A percentile compares a stretch with the other conserved stretches of the same genome.
Conservation (phyloP, 2,113 vertebrate species). For the Coryphaenoides rupestris region DNA sequence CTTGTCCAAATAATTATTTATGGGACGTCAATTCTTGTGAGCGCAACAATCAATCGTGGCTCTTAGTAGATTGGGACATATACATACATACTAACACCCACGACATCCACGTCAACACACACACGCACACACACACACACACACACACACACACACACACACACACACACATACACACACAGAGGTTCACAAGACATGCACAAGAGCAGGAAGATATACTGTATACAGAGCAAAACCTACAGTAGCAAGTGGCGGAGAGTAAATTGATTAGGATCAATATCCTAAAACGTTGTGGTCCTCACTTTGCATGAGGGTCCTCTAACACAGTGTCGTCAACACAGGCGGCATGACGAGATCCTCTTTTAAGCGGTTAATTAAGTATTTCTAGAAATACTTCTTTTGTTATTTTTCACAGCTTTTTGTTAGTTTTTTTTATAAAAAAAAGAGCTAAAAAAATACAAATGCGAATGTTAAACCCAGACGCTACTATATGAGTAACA, state of each 20-base stretch:
- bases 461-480: no score
- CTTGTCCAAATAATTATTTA: slow-evolving; percentile 32
- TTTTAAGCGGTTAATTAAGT: no score
- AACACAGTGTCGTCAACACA: no score
- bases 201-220: no score
- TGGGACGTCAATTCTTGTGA: slow-evolving; percentile 26
- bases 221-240: no score
- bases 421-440: no score
- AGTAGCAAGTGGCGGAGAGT: background rate
- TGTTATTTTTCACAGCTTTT: background rate
- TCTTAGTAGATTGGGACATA: slow-evolving; percentile 30
- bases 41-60: slow-evolving; percentile 26
- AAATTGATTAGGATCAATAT: slow-evolving; percentile 28
- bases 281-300: background rate
- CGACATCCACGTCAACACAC: background rate
- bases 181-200: background rate
- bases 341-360: no score
- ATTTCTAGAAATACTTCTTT: background rate
- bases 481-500: no score
- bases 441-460: no score
- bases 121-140: background rate
- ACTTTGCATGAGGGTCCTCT: background rate
- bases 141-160: slow-evolving; percentile 1
- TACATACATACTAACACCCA: slow-evolving; percentile 5
- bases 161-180: slow-evolving; percentile 5